Base-by-base conservation (phyloP, 2,113 vertebrate genomes). In the Hystrix cristata region DNA sequence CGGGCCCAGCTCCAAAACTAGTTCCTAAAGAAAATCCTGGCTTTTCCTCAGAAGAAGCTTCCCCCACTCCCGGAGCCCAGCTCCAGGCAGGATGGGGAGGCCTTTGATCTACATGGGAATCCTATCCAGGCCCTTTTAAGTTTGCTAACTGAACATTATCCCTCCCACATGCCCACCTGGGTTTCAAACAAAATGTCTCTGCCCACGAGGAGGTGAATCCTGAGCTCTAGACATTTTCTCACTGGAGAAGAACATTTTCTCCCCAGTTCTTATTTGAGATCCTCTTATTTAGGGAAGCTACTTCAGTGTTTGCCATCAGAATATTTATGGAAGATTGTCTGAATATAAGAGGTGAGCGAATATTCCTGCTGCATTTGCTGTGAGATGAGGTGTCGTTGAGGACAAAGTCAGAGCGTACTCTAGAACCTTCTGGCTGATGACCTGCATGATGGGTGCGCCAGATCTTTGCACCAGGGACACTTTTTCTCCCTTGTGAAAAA, bases 31-130 rank as follows among this genome's bases (percentile, higher is more conserved):
- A 97, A 92, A 97, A 74, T 43, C 67, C 31, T 94, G 89, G 89
- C 95, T 95, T 91, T 96, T 88, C 74, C 80, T 96, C 91, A 88
- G 48, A 57, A 5, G 27, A 57, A 5, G 27, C 57, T n/a, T 34
- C 21, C 51, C 38, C 53, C 34, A 46, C 92, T 43, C 38, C 64
- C 12, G 9, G 59, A 80, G 91, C 82, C 48, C 95, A 29, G 76
- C 93, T 88, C 78, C 76, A 31, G 94, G 97, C 90, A 21, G n/a
- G 64, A 51, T 21, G 34, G 62, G 85, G 27, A 91, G 38, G 86
- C 60, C 91, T 97, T 98, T 97, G 95, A 97, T 97, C 60, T 86
- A 89, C 48, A 67, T 91, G 48, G n/a, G 89, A 67, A 83, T 89
- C 83, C 76, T 74, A 21, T 91, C 93, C 89, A 96, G 94, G 86